These are phyloP conservation scores for Mesochorus sp. DNA, from an alignment of 2,888 invertebrate species.

Conservation along the genomic window DNA sequence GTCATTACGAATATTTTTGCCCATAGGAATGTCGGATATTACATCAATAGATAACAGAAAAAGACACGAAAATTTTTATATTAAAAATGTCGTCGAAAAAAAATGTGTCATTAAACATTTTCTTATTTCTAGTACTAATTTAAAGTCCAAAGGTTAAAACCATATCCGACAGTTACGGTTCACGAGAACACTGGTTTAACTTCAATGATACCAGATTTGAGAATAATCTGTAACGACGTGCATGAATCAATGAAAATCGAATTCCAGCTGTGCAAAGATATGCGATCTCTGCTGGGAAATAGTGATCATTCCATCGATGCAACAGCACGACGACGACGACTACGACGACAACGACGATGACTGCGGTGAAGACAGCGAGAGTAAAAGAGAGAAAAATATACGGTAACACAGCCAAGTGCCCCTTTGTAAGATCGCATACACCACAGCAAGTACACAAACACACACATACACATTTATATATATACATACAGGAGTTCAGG, in stretches of 20 bases:
- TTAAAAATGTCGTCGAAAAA: too few species aligned
- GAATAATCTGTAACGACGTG: conserved; percentile 29
- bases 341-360: conserved; percentile 18
- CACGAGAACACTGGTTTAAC: background rate
- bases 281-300: conserved; percentile 47
- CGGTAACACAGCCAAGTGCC: conserved; percentile 30
- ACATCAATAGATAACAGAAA: conserved; percentile 29
- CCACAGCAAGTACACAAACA: background rate
- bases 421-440: conserved; percentile 19
- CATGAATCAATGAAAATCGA: conserved; percentile 52
- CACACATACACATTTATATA: background rate
- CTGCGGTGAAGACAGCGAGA: conserved; percentile 27
- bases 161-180: too few species aligned
- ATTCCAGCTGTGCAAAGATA: conserved; percentile 38
- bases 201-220: background rate
- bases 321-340: background rate
- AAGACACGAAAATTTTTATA: conserved; percentile 28
- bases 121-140: too few species aligned
- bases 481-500: conserved; percentile 21
- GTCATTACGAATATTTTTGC: conserved; percentile 21
- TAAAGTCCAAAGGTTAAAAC: too few species aligned
- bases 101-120: background rate
- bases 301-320: conserved; percentile 57
- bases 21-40: conserved; percentile 33
- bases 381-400: conserved; percentile 40